Percentiles rank a stretch among this genome's conserved stretches.
These are phyloP conservation scores for Myanophis thanlyinensis DNA, from an alignment of 2,113 vertebrate genomes.

Conservation along the genomic window DNA sequence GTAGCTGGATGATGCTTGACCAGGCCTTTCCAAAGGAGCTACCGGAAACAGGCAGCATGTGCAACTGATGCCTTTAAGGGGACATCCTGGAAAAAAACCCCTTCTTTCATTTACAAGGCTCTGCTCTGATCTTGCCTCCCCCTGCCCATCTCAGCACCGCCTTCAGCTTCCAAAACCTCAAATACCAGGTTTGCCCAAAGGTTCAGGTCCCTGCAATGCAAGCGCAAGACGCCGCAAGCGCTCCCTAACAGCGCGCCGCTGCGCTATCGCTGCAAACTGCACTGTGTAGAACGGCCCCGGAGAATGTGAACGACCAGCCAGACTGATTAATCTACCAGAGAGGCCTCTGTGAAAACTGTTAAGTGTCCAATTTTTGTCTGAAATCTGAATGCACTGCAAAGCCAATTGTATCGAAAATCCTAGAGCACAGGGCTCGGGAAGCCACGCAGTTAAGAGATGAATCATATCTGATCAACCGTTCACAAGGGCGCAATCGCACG, in stretches of 20 bases:
- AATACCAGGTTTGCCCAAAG: slow-evolving; percentile 85
- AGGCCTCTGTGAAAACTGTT: slow-evolving; percentile 59
- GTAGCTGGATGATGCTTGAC: no score
- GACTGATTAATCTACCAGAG: slow-evolving; percentile 77
- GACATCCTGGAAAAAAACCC: not conserved
- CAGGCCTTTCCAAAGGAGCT: not conserved
- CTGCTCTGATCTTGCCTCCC: not conserved
- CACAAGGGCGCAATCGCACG: slow-evolving; percentile 75
- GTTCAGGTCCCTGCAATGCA: slow-evolving; percentile 99
- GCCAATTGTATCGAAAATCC: slow-evolving; percentile 70
- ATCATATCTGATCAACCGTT: slow-evolving; percentile 77
- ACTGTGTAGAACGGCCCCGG: slow-evolving; percentile 66
- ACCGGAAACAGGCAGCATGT: not conserved
- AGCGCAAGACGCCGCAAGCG: slow-evolving; percentile 85
- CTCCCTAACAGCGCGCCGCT: slow-evolving; percentile 78
- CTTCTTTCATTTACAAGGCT: not conserved
- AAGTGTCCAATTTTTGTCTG: slow-evolving; percentile 55
- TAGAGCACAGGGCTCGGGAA: slow-evolving; percentile 67
- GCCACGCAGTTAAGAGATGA: slow-evolving; percentile 73
- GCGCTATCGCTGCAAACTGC: slow-evolving; percentile 76
- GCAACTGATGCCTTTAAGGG: not conserved
- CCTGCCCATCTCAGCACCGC: not conserved
- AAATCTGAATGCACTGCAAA: slow-evolving; percentile 40
- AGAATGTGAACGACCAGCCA: slow-evolving; percentile 76
- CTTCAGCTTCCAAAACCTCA: slow-evolving; percentile 80